These are phyloP conservation scores for Sarcophaga caerulescens DNA, from an alignment of 2,888 invertebrate genomes.

Conservation along the genomic window DNA sequence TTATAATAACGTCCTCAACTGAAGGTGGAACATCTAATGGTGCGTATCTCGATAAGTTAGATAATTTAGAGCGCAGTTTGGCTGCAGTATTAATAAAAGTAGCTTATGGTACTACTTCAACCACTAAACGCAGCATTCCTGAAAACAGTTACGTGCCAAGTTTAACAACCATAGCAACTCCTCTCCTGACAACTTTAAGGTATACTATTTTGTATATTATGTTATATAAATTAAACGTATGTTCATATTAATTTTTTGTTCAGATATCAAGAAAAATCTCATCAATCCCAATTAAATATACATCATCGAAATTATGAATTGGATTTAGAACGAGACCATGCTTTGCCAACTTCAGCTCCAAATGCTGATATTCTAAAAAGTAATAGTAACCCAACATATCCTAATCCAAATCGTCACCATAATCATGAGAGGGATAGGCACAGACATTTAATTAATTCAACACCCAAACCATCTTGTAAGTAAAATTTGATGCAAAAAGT, in stretches of 20 bases:
- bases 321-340: slow-evolving; percentile 88
- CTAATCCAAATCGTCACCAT: slow-evolving; percentile 86
- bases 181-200: slow-evolving; percentile 83
- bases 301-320: slow-evolving; percentile 84
- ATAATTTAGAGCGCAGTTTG: slow-evolving; percentile 85
- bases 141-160: slow-evolving; percentile 84
- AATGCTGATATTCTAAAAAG: slow-evolving; percentile 90
- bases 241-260: background rate
- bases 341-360: slow-evolving; percentile 88
- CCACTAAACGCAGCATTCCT: slow-evolving; percentile 86
- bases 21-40: slow-evolving; percentile 72
- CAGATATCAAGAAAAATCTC: slow-evolving; percentile 78
- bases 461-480: slow-evolving; percentile 79
- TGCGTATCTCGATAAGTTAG: slow-evolving; percentile 83
- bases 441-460: slow-evolving; percentile 78
- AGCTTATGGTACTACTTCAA: slow-evolving; percentile 85
- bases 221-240: background rate
- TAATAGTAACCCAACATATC: slow-evolving; percentile 88
- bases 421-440: slow-evolving; percentile 79
- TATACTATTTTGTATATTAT: slow-evolving; percentile 72
- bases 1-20: slow-evolving; percentile 62
- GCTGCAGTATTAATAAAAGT: slow-evolving; percentile 87
- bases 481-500: slow-evolving; percentile 17
- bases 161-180: slow-evolving; percentile 85
- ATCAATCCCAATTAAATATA: slow-evolving; percentile 77